These are phyloP conservation scores for Melinaea menophilus DNA, from an alignment of 2,888 invertebrate genomes.

Conservation along the genomic window DNA sequence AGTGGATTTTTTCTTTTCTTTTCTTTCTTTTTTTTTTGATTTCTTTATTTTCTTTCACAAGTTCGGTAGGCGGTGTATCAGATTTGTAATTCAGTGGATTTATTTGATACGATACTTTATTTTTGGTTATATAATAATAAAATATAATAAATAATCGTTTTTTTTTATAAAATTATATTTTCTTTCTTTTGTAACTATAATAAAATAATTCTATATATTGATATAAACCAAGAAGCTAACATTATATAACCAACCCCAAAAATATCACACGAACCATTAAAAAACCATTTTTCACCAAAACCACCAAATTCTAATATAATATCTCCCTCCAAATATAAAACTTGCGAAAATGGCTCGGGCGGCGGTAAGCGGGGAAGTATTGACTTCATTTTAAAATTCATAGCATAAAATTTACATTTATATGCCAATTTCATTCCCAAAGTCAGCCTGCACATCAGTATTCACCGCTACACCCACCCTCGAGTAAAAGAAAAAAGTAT, in stretches of 20 bases:
- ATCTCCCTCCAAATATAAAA: constrained; percentile 62
- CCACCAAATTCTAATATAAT: constrained; percentile 68
- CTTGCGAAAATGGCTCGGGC: constrained; percentile 60
- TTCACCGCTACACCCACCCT: constrained; percentile 66
- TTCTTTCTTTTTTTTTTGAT: constrained; percentile 49
- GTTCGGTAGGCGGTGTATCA: constrained; percentile 33
- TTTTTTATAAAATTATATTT: too few relatives aligned
- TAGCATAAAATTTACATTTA: constrained; percentile 79
- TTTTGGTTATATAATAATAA: background rate
- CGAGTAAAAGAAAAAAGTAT: constrained; percentile 60
- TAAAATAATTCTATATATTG: background rate
- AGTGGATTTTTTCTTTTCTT: constrained; percentile 74
- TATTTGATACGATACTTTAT: background rate
- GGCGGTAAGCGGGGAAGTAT: constrained; percentile 68
- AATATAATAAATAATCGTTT: too few relatives aligned
- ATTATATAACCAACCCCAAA: constrained; percentile 30
- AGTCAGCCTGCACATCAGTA: constrained; percentile 76
- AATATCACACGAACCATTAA: constrained; percentile 47
- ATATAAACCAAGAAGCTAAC: background rate
- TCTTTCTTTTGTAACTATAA: background rate
- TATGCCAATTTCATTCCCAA: constrained; percentile 78
- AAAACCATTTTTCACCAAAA: constrained; percentile 62
- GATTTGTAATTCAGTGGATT: constrained; percentile 13
- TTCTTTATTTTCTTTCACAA: constrained; percentile 63
- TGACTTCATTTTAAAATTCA: constrained; percentile 78